phyloP scores from a whole-genome alignment of 1,140 invertebrate species.

The Hyposmocoma kahamanoa region DNA sequence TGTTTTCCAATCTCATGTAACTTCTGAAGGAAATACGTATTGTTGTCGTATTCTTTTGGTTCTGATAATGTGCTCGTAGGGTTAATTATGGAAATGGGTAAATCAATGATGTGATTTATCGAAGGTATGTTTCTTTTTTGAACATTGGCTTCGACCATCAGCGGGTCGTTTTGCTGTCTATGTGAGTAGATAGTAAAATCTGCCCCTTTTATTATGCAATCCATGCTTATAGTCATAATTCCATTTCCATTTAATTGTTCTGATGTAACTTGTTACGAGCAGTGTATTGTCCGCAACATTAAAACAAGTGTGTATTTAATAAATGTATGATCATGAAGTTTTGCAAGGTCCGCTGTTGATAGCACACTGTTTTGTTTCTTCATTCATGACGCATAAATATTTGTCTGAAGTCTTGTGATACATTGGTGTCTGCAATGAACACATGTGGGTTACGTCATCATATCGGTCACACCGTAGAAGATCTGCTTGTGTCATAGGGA shows the following conservation, averaged over 20 bases:
- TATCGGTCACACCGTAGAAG: not conserved
- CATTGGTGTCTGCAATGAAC: not conserved
- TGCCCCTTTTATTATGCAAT: not conserved
- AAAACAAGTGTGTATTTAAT: constrained; percentile 1
- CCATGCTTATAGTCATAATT: not conserved
- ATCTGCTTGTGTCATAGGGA: constrained; percentile 1
- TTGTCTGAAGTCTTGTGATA: constrained; percentile 3
- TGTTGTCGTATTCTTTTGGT: too few species aligned
- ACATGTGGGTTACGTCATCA: not conserved
- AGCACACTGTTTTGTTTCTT: not conserved
- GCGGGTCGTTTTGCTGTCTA: not conserved
- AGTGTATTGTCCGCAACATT: not conserved
- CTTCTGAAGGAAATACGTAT: too few species aligned
- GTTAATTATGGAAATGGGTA: too few species aligned
- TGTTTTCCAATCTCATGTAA: too few species aligned
- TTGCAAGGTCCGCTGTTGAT: not conserved
- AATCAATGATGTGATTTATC: constrained; percentile 1
- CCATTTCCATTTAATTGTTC: not conserved
- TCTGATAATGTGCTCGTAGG: too few species aligned
- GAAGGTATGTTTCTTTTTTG: constrained; percentile 1
- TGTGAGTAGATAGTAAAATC: constrained; percentile 1
- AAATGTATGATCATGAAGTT: not conserved
- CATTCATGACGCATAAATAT: constrained; percentile 3
- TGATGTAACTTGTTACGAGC: not conserved
- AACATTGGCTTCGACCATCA: not conserved